phyloP scores from a whole-genome alignment of 1,140 invertebrate species.

The Dinoponera quadriceps region DNA sequence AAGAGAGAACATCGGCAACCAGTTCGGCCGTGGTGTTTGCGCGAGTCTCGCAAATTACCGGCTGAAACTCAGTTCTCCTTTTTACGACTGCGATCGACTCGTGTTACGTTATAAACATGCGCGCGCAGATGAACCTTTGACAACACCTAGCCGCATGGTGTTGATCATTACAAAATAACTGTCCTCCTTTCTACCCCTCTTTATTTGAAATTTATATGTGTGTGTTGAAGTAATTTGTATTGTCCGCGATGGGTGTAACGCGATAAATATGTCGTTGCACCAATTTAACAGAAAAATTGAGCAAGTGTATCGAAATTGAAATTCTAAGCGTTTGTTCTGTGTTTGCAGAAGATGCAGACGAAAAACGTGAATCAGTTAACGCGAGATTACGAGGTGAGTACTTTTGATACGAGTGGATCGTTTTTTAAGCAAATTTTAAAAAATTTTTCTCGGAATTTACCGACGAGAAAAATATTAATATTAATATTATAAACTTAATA shows the following conservation, averaged over 20 bases:
- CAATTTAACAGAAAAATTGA: not conserved
- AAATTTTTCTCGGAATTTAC: not conserved
- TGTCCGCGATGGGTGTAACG: not conserved
- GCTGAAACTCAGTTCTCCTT: not conserved
- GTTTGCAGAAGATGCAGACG: constrained; percentile 73
- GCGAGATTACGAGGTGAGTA: constrained; percentile 68
- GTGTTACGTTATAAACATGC: constrained; percentile 1
- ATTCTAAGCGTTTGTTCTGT: not conserved
- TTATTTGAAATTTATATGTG: not conserved
- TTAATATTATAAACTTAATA: not conserved
- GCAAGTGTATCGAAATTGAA: not conserved
- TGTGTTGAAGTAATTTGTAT: not conserved
- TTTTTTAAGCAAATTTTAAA: not conserved
- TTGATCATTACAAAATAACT: not conserved
- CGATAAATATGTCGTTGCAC: not conserved
- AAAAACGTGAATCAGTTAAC: constrained; percentile 73
- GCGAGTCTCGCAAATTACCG: constrained; percentile 2
- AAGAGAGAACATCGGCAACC: not conserved
- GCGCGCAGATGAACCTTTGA: constrained; percentile 1
- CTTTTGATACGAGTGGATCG: not conserved
- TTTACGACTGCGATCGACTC: constrained; percentile 23
- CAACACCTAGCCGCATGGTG: not conserved
- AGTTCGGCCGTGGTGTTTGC: constrained; percentile 8
- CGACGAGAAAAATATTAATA: not conserved
- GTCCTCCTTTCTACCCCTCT: not conserved